These are phyloP conservation scores for Aspidiotus destructor DNA, from an alignment of 2,888 invertebrate genomes.

Conservation along the genomic window DNA sequence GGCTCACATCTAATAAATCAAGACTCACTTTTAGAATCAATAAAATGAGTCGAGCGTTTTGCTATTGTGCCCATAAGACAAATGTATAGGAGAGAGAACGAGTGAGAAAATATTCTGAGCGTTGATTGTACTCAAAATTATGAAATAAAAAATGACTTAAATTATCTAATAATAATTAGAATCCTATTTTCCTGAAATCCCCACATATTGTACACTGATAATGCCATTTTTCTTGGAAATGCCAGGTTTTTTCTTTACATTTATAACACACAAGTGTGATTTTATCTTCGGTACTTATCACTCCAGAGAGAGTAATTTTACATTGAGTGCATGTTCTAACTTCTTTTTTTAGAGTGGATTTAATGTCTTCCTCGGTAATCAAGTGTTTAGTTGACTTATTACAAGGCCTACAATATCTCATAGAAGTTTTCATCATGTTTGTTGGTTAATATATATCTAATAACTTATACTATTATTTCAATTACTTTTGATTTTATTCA, in stretches of 20 bases:
- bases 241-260: conserved; percentile 3
- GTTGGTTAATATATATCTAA: conserved; percentile 1
- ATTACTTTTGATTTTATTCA: neutral
- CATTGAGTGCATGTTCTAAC: conserved; percentile 7
- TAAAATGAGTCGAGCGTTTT: conserved; percentile 1
- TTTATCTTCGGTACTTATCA: conserved; percentile 7
- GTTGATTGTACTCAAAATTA: conserved; percentile 4
- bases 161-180: conserved; percentile 4
- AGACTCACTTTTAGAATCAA: conserved; percentile 4
- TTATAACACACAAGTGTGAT: conserved; percentile 9
- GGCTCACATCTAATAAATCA: conserved; percentile 1
- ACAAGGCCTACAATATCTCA: conserved; percentile 7
- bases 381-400: neutral
- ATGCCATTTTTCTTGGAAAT: conserved; percentile 1
- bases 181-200: conserved; percentile 5
- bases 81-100: conserved; percentile 4
- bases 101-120: conserved; percentile 4
- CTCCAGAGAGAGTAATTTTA: neutral
- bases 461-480: conserved; percentile 6
- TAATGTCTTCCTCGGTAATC: neutral
- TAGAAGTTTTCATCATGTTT: conserved; percentile 9
- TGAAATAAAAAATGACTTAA: conserved; percentile 4
- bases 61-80: neutral
- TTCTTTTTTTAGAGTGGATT: conserved; percentile 3
- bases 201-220: conserved; percentile 9